Evolutionary conservation across 2,888 invertebrate species (phyloP).

Genomic region (Xestia rhomboidea): DNA sequence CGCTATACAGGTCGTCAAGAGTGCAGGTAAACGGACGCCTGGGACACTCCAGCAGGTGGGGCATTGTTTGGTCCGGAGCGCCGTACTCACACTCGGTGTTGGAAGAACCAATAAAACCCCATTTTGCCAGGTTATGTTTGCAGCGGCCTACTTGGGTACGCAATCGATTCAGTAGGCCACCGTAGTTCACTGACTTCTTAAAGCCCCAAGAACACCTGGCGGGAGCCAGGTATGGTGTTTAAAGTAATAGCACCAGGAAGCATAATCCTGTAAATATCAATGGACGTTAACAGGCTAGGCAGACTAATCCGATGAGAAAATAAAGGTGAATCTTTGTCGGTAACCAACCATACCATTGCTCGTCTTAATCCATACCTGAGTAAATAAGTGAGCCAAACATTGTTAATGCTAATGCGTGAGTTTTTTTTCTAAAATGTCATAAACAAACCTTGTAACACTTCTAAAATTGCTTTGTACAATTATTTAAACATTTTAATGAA

Average conservation of each 20-base stretch:
- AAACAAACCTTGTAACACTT: conserved; percentile 85
- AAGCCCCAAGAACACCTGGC: no score
- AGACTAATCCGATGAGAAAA: not conserved
- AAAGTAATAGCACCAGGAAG: not conserved
- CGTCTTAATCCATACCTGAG: conserved; percentile 17
- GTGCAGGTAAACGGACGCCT: no score
- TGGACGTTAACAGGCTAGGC: not conserved
- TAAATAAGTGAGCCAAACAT: conserved; percentile 66
- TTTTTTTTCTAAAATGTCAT: conserved; percentile 77
- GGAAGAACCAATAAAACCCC: no score
- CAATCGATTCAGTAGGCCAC: no score
- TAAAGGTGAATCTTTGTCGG: not conserved
- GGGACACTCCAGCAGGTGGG: no score
- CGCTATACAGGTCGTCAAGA: no score
- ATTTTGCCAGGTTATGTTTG: no score
- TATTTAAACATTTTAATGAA: conserved; percentile 77
- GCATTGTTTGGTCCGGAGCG: no score
- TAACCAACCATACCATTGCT: conserved; percentile 3
- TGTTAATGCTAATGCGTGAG: conserved; percentile 62
- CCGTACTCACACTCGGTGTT: no score
- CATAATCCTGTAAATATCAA: not conserved
- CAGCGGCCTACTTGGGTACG: no score
- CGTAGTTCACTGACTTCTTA: no score
- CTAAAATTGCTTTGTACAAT: conserved; percentile 79
- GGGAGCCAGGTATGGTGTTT: not conserved